Conservation (phyloP, 2,888 invertebrate genomes). For the Mantis religiosa region DNA sequence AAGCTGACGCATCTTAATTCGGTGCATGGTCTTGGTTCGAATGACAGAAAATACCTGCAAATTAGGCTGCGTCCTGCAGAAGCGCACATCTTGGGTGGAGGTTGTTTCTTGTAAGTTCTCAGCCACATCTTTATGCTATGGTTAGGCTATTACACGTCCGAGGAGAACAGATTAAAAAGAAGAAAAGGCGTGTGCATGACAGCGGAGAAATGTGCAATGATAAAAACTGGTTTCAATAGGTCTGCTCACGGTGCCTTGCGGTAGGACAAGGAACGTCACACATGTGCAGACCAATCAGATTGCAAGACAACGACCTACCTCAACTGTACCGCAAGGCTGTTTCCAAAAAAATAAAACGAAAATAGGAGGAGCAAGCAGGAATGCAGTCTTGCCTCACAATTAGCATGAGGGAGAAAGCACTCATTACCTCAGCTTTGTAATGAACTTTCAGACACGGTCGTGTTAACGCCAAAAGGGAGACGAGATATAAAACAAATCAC, state of each 20-base stretch:
- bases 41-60: no score
- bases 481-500: no score
- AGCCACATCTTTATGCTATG: no score
- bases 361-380: not conserved
- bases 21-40: no score
- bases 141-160: not conserved
- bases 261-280: not conserved
- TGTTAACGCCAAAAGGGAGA: no score
- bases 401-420: not conserved
- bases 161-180: not conserved
- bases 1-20: no score
- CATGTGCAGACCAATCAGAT: not conserved
- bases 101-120: no score
- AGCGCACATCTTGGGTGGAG: no score
- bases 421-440: not conserved
- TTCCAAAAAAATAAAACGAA: not conserved
- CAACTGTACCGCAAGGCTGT: not conserved
- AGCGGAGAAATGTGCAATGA: not conserved
- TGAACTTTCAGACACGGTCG: no score
- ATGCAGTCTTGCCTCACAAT: not conserved
- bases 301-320: not conserved
- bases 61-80: no score
- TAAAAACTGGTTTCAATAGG: slow-evolving; percentile 9
- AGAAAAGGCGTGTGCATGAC: not conserved
- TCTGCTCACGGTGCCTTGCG: not conserved